Base-by-base conservation (phyloP, 92 coral and sea anemone species). In the Zoanthus sociatus region DNA sequence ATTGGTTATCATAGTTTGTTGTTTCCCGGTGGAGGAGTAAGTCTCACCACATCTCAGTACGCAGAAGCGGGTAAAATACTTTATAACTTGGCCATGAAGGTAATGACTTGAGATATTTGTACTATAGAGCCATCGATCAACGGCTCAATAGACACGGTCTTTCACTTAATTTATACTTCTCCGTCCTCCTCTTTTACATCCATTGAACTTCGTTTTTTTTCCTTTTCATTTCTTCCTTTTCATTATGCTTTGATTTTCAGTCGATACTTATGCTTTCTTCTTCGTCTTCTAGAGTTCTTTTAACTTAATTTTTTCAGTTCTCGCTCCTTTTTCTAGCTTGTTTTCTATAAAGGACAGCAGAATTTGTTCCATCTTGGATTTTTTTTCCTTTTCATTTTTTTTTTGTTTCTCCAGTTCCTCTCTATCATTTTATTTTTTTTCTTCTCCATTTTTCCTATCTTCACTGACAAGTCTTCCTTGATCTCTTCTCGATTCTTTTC, bases 11-110 rank as follows among this genome's bases (percentile, higher is more conserved):
- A 33, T 33, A 94, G 98, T 6, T 93, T 93, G 17, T 78, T 96
- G 37, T 88, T 96, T 91, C 99, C 99, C 61, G 99, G 99, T 3
- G 99, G 99, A 45, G 91, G 88, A 67, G 94, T 86, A 46, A 73
- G 90, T 87, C 75, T 96, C 68, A 84, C 83, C 54, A 84, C 73
- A 13, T 96, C 99, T 71, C 91, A 85, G 8, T 96, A 94, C 81
- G 94, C 90, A 16, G 71, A 78, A 64, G 91, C 95, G 20, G 96
- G 94, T 33, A 81, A 70, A 47, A 87, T 86, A n/a, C 78, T 96
- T 42, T 96, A 87, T 82, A 88, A 90, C 37, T 87, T 96, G 75
- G 98, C 99, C 69, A 78, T 87, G 54, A 85, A 94, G 94, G 98
- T 92, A 87, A 42, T 3, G 10, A 4, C 14, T 21, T 67, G 9